Base-by-base conservation (phyloP, 2,888 invertebrate genomes). In the Sarcophaga subvicina region DNA sequence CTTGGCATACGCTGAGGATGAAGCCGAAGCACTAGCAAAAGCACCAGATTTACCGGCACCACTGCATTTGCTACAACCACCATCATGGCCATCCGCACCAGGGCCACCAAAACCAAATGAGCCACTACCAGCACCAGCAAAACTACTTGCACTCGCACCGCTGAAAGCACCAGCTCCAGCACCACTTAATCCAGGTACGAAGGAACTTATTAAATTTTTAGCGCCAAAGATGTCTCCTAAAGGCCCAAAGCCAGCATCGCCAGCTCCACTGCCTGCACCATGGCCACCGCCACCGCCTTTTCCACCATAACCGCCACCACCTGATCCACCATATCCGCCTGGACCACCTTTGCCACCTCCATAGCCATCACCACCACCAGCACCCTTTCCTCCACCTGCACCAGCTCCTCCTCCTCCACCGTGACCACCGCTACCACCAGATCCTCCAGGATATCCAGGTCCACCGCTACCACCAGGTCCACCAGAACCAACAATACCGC, bases 401-500 rank as follows among this genome's bases (percentile, higher is more conserved):
- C 83, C 86, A 2, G 72, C 83, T 14, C 64, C 72, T 47, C 84
- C 79, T 96, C 54, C 54, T 4, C 17, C 54, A 54, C 94, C 83
- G 96, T 96, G 47, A 95, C 93, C 3, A 95, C 95, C 90, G 95
- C 95, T 10, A 96, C 95, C 78, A 95, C 94, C 37, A 95, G 94
- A 83, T 95, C 95, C 89, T 94, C 94, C 54, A 14, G 49, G 14
- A 49, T 14, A 14, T 49, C 96, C 75, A 96, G 94, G 83, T 96
- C 96, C 54, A 37, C 25, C 47, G 0, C 78, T 78, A 0, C 82
- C 86, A 0, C 79, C 73, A 37, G 62, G 3, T 95, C 95, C 78
- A 95, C 94, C 75, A 96, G 94, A 2, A 3, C 87, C 87, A 3
- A 85, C 89, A 10, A 80, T 80, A 0, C 75, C 81, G 37, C 25